Base-by-base conservation (phyloP, 2,888 invertebrate species). In the Sesia apiformis region DNA sequence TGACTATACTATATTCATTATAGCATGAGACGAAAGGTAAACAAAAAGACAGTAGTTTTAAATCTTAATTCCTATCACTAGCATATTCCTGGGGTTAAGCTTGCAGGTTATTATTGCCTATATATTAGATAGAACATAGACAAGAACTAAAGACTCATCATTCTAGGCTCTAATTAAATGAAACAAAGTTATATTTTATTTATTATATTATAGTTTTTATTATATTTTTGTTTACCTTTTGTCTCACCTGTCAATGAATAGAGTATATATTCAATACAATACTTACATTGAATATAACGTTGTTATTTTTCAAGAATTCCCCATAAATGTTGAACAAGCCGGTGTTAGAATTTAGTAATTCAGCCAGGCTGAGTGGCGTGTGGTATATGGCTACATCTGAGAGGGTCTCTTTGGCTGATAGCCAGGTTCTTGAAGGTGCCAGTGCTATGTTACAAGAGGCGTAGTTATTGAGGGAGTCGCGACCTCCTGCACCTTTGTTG, bases 271-370 rank as follows among this genome's bases (percentile, higher is more conserved):
- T 23, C 23, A 23, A 23, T 23, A 23, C 7, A 6, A 7, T 55
- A 84, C 89, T 84, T 63, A 90, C 89, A 69, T 70, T 85, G 62
- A 90, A 90, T 58, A 90, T 83, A 54, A 90, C 79, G 55, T 90
- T 85, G 61, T 90, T 85, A 56, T 89, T 87, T 69, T 88, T 89
- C 64, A 89, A 76, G 63, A 83, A 90, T 57, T 88, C 86, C 40
- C 94, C 94, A 64, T 93, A 94, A 53, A 94, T 87, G 58, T 91
- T 91, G 67, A 94, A 91, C 4, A 93, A 78, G 61, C 93, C 92
- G 0, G 90, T 91, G 58, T 90, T 87, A 23, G 88, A 75, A 38
- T 89, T 84, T 63, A 92, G 90, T 3, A 91, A 70, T 5, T 90
- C 72, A 4, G 92, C 92, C 4, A 92, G 82, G 51, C 91, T 90